A percentile compares a stretch with the other conserved stretches of the same genome.
Evolutionary conservation across 2,113 vertebrate species (phyloP).

Genomic region (Oncorhynchus gorbuscha): DNA sequence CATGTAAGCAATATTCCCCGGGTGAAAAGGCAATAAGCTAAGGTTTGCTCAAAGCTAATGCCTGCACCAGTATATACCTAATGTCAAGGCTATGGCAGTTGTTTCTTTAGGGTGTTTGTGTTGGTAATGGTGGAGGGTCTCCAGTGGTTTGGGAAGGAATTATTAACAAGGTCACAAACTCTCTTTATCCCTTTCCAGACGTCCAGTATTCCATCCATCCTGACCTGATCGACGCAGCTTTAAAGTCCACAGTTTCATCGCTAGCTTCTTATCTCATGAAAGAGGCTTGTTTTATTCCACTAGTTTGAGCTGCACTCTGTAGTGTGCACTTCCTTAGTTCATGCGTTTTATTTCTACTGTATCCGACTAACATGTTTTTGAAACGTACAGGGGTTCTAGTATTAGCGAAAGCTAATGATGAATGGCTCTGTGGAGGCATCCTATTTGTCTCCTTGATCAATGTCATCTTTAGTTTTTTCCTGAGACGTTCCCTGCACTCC

Average conservation of each 20-base stretch:
- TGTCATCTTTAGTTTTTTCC: constrained; percentile 52
- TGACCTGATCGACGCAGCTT: constrained; percentile 5
- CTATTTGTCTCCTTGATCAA: constrained; percentile 67
- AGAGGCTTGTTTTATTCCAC: constrained; percentile 11
- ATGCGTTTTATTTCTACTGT: neutral
- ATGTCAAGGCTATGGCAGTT: constrained; percentile 42
- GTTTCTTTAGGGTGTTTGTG: constrained; percentile 45
- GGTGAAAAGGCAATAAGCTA: constrained; percentile 65
- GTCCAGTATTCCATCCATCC: neutral
- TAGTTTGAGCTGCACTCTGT: constrained; percentile 36
- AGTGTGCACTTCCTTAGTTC: constrained; percentile 6
- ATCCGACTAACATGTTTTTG: constrained; percentile 28
- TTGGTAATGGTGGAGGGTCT: constrained; percentile 36
- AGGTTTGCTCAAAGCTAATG: constrained; percentile 42
- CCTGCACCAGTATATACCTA: constrained; percentile 46
- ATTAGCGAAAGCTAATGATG: constrained; percentile 48
- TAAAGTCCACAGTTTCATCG: neutral
- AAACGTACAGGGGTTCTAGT: constrained; percentile 36
- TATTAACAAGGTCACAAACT: constrained; percentile 54
- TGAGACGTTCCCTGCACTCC: constrained; percentile 33
- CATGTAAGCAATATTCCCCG: constrained; percentile 60
- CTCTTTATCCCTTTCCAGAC: constrained; percentile 12
- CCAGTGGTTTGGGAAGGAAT: constrained; percentile 21
- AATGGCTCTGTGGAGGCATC: constrained; percentile 48
- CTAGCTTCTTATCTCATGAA: constrained; percentile 17